Evolutionary conservation across 2,113 vertebrate species (phyloP).

Genomic region (Nycticorax nycticorax): DNA sequence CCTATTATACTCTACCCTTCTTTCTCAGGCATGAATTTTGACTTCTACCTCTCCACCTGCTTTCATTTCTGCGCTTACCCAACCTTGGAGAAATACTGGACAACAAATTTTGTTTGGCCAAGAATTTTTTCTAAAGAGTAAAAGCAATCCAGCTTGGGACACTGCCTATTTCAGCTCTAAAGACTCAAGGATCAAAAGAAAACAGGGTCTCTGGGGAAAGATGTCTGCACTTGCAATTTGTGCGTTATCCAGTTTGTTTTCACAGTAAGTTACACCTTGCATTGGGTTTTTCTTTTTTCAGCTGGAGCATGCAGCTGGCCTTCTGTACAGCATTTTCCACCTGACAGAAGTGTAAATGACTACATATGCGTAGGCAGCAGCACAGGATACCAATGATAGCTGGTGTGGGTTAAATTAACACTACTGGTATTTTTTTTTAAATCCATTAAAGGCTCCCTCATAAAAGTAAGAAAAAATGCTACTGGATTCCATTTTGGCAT

Average conservation of each 20-base stretch:
- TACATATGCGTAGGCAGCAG: neutral
- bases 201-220: neutral
- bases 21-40: neutral
- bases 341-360: neutral
- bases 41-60: neutral
- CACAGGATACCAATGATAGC: neutral
- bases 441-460: neutral
- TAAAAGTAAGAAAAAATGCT: neutral
- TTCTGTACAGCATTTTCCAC: neutral
- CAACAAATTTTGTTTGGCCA: neutral
- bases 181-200: neutral
- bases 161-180: neutral
- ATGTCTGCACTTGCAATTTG: rapidly evolving
- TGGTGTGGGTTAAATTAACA: neutral
- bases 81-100: neutral
- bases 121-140: neutral
- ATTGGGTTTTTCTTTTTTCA: neutral
- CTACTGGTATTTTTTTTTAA: neutral
- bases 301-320: neutral
- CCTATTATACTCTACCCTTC: neutral
- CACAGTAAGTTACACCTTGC: neutral
- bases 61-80: neutral
- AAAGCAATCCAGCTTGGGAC: neutral
- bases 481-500: neutral
- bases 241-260: neutral